Base-by-base conservation (phyloP, 2,113 vertebrate genomes). In the Gnathonemus longibarbis region DNA sequence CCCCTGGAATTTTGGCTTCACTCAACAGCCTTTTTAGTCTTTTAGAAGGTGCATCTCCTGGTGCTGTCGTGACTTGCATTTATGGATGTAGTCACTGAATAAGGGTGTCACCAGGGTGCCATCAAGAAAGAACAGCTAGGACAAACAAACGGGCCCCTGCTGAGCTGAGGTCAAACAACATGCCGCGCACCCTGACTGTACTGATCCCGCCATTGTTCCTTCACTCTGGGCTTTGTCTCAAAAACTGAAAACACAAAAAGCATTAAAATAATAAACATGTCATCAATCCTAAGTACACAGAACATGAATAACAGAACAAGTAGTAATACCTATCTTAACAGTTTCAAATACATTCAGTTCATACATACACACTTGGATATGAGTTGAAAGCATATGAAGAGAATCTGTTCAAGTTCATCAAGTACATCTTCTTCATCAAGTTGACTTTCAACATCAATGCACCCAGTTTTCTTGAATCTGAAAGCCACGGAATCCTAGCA, bases 1-100 rank as follows among this genome's bases (percentile, higher is more conserved):
- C 94, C 94, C 95, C 95, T 84, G 96, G 96, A 95, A 96, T 96
- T 92, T 95, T 96, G 95, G 93, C 94, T 92, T 89, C 80, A 52
- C 80, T 96, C 92, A 92, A 94, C 93, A 92, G 93, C 92, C 91
- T 17, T 85, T 93, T 91, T 88, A 90, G 91, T 84, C 89, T 92
- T 92, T 91, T 89, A 91, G 89, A 94, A 93, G 94, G 94, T 93
- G 93, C 90, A 89, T 93, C 95, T 93, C 62, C 90, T 90, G 93
- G 92, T 90, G 90, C 87, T 42, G 90, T 92, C 89, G 88, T 89
- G 91, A 90, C 92, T 90, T 88, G 91, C 93, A 96, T 96, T 96
- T 96, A 96, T 96, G 95, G 94, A 86, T 91, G 86, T 15, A 62
- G 94, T 83, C 74, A 13, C 86, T 96, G 95, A 96, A 96, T 95